These are phyloP conservation scores for Frankliniella fusca DNA, from an alignment of 2,888 invertebrate genomes.

Conservation along the genomic window DNA sequence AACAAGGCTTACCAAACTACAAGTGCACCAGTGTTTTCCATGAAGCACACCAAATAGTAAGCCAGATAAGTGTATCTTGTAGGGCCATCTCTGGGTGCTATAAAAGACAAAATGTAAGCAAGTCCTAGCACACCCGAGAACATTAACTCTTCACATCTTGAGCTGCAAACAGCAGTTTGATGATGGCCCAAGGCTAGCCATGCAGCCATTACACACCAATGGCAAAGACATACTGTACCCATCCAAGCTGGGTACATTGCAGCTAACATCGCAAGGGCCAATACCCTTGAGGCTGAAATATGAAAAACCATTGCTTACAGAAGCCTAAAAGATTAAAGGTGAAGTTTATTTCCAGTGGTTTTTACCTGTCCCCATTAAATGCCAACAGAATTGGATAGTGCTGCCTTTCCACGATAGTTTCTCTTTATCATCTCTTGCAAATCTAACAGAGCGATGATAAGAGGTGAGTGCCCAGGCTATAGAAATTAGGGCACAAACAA, in stretches of 20 bases:
- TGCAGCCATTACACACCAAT: constrained; percentile 55
- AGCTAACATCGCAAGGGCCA: constrained; percentile 56
- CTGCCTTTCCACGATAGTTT: constrained; percentile 53
- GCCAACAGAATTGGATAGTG: constrained; percentile 56
- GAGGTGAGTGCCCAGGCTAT: constrained; percentile 59
- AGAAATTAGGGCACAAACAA: constrained; percentile 54
- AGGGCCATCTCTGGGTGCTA: constrained; percentile 58
- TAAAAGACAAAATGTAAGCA: constrained; percentile 58
- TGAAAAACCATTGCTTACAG: neutral
- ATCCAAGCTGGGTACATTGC: constrained; percentile 53
- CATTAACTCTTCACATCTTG: constrained; percentile 48
- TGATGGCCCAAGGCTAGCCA: constrained; percentile 53
- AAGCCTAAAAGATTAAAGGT: neutral
- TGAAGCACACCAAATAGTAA: constrained; percentile 51
- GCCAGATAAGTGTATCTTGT: constrained; percentile 53
- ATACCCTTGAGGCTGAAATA: constrained; percentile 51
- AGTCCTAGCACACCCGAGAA: constrained; percentile 55
- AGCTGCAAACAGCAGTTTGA: constrained; percentile 49
- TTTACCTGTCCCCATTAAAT: constrained; percentile 53
- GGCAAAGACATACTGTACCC: constrained; percentile 50
- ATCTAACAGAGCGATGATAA: constrained; percentile 57
- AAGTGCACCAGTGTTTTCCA: constrained; percentile 51
- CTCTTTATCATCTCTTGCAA: constrained; percentile 54
- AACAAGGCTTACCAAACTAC: constrained; percentile 48
- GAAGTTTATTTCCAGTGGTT: neutral